Evolutionary conservation across 1,140 invertebrate species (phyloP).

Genomic region (Holotrichia oblita): DNA sequence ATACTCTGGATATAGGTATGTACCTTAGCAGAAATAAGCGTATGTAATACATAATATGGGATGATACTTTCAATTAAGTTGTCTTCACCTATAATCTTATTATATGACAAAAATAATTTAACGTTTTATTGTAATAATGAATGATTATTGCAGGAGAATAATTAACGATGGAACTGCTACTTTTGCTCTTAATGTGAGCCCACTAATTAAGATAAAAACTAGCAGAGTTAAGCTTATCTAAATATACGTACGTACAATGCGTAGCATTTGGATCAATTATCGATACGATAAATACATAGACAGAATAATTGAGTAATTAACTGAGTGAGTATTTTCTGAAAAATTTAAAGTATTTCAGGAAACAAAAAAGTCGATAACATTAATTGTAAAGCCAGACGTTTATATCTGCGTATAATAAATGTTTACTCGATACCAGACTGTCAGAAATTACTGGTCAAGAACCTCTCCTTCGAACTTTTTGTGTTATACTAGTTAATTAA

Average conservation of each 20-base stretch:
- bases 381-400: background rate
- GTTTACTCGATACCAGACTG: background rate
- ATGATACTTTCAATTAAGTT: background rate
- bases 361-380: background rate
- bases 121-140: background rate
- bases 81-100: constrained; percentile 22
- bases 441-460: background rate
- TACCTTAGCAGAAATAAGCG: no score
- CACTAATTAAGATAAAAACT: constrained; percentile 24
- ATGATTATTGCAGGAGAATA: background rate
- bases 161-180: constrained; percentile 18
- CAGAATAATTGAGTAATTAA: constrained; percentile 29
- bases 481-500: no score
- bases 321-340: background rate
- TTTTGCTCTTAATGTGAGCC: background rate
- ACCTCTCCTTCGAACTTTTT: background rate
- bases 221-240: background rate
- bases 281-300: constrained; percentile 20
- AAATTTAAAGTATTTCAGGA: constrained; percentile 24
- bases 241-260: background rate
- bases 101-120: constrained; percentile 5
- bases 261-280: constrained; percentile 24
- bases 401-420: background rate
- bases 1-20: background rate
- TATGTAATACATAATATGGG: background rate